Evolutionary conservation across 2,113 vertebrate species (phyloP), one percentile per base, ranked within the genome.

Genomic region (Rutilus rutilus): DNA sequence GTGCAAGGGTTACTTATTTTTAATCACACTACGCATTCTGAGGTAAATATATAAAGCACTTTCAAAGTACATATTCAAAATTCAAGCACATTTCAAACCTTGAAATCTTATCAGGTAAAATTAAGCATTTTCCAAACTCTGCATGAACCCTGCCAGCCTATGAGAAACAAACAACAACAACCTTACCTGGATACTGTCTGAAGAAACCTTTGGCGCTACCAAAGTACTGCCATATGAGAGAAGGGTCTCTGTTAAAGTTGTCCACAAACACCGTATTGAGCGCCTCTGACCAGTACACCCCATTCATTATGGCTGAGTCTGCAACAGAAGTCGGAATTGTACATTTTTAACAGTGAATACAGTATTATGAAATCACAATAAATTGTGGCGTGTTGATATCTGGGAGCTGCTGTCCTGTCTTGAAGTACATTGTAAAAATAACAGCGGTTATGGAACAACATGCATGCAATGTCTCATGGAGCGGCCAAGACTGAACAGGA

Each of bases 121-220:
- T 14, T 0, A 50, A 50, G 47, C 1, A 4, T 50, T 54, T 54
- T 54, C 52, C 52, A 54, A 19, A 54, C 52, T 54, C 52, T 21
- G 17, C 2, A 21, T 19, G 0, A 7, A 39, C 19, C 19, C 8
- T 71, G 21, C 36, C 33, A 21, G 65, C 65, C 17, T 21, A 10
- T 69, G 33, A 36, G 65, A 19, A 69, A 9, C 8, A 42, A 39
- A 1, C 39, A 8, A 42, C 6, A 8, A 1, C 7, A 8, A 8
- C 39, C 42, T 42, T 10, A 99, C 98, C 98, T 90, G 98, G 98
- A 86, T 98, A 99, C 78, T 99, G 98, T 80, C 97, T 96, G 89
- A 99, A 99, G 95, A 99, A 99, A 79, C 98, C 98, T 90, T 99
- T 99, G 65, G 98, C 97, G 14, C 98, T 99, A 91, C 98, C 98